Evolutionary conservation across 2,888 invertebrate species (phyloP).

Genomic region (Ceratothoa steindachneri): DNA sequence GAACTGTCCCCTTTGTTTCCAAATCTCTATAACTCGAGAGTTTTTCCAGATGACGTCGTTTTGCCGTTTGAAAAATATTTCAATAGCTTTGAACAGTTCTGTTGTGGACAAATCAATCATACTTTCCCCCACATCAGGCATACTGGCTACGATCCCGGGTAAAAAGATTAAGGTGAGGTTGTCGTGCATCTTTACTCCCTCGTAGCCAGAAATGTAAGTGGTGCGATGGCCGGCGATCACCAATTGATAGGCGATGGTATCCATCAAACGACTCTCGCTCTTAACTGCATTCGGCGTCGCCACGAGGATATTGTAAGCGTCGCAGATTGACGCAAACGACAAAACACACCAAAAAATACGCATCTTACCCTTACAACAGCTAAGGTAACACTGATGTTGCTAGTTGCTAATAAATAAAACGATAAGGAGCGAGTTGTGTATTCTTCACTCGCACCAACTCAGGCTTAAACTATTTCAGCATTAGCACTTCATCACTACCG

Average conservation of each 20-base stretch:
- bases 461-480: too few species aligned
- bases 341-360: too few species aligned
- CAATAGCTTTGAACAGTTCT: neutral
- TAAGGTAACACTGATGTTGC: too few species aligned
- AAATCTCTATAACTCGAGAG: constrained; percentile 9
- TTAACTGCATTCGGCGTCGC: neutral
- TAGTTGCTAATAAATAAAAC: too few species aligned
- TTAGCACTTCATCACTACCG: too few species aligned
- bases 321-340: too few species aligned
- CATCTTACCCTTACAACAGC: too few species aligned
- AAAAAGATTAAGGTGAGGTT: neutral
- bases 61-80: neutral
- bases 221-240: constrained; percentile 24
- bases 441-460: too few species aligned
- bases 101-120: neutral
- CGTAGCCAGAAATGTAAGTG: constrained; percentile 24
- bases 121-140: neutral
- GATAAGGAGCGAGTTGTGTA: too few species aligned
- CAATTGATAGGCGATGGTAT: constrained; percentile 16
- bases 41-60: constrained; percentile 19
- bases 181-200: neutral
- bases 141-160: neutral
- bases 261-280: neutral
- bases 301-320: constrained; percentile 5
- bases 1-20: constrained; percentile 11